Percentiles rank a stretch among this genome's conserved stretches.
phyloP scores from a whole-genome alignment of 2,888 invertebrate genomes.

The Athalia cordata region DNA sequence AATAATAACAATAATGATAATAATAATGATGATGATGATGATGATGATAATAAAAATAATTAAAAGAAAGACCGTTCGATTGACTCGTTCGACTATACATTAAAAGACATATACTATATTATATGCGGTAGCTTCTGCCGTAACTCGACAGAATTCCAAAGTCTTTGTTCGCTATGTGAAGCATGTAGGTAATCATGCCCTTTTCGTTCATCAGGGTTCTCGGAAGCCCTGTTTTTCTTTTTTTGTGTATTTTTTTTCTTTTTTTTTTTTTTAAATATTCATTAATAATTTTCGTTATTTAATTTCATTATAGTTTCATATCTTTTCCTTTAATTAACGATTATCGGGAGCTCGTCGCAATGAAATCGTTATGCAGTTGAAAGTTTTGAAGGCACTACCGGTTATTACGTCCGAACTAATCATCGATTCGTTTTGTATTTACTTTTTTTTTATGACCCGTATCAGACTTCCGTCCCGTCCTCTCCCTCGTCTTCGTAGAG shows the following conservation, averaged over 20 bases:
- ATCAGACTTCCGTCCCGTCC: slow-evolving; percentile 91
- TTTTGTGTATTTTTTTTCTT: no score
- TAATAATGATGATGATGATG: neutral
- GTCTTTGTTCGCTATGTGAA: neutral
- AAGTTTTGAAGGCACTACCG: slow-evolving; percentile 66
- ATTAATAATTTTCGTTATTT: neutral
- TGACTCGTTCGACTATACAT: slow-evolving; percentile 3
- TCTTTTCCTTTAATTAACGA: no score
- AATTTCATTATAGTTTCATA: no score
- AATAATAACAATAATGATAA: neutral
- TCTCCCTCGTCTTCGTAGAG: slow-evolving; percentile 92
- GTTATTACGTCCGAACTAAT: slow-evolving; percentile 55
- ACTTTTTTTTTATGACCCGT: slow-evolving; percentile 62
- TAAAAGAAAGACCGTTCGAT: slow-evolving; percentile 1
- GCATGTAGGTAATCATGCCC: neutral
- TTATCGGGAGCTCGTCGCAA: no score
- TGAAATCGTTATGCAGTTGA: slow-evolving; percentile 1
- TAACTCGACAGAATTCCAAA: neutral
- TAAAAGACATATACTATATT: no score
- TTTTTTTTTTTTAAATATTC: neutral
- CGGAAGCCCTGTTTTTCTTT: neutral
- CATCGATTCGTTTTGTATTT: slow-evolving; percentile 52
- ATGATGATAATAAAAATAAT: neutral
- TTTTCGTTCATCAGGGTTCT: neutral
- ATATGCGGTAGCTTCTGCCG: neutral